Evolutionary conservation across 2,888 invertebrate species (phyloP), one percentile per base, ranked within the genome.

Genomic region (Dicyrtoma fusca): DNA sequence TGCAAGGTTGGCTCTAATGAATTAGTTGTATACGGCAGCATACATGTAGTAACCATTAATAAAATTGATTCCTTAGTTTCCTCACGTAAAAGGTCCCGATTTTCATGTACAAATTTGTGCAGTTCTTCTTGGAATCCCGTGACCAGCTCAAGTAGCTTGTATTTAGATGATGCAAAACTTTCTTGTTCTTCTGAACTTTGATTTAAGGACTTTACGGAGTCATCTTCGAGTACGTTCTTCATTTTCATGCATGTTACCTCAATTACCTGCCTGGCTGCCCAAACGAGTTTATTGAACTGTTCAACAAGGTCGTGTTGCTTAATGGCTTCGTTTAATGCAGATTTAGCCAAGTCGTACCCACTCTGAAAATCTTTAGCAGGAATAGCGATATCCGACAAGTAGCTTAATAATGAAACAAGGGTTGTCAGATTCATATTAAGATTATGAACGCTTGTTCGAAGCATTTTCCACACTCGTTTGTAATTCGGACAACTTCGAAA

Each of bases 91-190:
- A 11, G 23, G 4, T 51, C 34, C 8, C 34, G 6, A 14, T 70
- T 19, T 19, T 62, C 47, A 10, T 14, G 23, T 1, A 70, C 70
- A 62, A 59, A 70, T 49, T 70, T 49, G 17, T 62, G 19, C 0
- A 70, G 14, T 10, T 70, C 62, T 51, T 62, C 62, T 62, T 70
- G 70, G 34, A 61, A 62, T n/a, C 19, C 25, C 13, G 53, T 62
- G 10, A 70, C 21, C 2, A 70, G 59, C 49, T 70, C 34, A 8
- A 70, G 21, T 3, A 70, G 17, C n/a, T 25, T 6, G 1, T 21
- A 25, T 17, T 62, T 61, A 25, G 26, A 21, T 8, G 62, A n/a
- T 25, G 47, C 8, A 45, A 62, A 25, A 62, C 26, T 49, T 26
- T 53, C 62, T 17, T 49, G 51, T 61, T 61, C 57, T 1, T 26